These are phyloP conservation scores for Epinotia demarniana DNA, from an alignment of 2,888 invertebrate genomes.

Conservation along the genomic window DNA sequence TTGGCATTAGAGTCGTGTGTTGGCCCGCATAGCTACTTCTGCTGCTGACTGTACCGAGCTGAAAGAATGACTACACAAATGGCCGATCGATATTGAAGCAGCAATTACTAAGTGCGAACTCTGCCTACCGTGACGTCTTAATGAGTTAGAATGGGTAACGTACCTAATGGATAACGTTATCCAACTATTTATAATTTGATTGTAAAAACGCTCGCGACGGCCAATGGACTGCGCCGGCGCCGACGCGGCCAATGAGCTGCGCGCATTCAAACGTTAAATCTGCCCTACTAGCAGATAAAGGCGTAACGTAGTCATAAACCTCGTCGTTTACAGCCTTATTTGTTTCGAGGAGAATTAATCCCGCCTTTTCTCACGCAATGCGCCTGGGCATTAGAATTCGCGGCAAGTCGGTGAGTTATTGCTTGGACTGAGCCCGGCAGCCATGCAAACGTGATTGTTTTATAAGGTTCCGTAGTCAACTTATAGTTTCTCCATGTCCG, in stretches of 20 bases:
- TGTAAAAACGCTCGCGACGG: slow-evolving; percentile 1
- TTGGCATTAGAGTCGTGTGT: too few relatives aligned
- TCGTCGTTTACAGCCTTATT: neutral
- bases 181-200: slow-evolving; percentile 14
- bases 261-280: slow-evolving; percentile 17
- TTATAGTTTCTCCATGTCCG: too few relatives aligned
- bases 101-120: slow-evolving; percentile 3
- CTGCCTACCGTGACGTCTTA: slow-evolving; percentile 13
- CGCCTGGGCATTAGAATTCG: slow-evolving; percentile 26
- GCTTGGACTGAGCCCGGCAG: neutral
- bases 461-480: neutral
- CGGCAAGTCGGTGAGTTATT: slow-evolving; percentile 19
- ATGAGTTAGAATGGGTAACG: neutral
- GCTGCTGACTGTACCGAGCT: neutral
- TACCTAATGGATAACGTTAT: slow-evolving; percentile 5
- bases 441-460: slow-evolving; percentile 15
- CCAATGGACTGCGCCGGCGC: slow-evolving; percentile 16
- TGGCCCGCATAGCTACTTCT: too few relatives aligned
- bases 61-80: slow-evolving; percentile 5
- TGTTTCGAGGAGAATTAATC: neutral
- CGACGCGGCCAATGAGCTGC: slow-evolving; percentile 8
- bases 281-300: neutral
- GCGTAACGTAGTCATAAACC: neutral
- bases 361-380: slow-evolving; percentile 43
- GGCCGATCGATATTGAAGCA: slow-evolving; percentile 10